Percentiles rank a stretch among this genome's conserved stretches.
phyloP scores from a whole-genome alignment of 2,888 invertebrate genomes.

The Pollenia griseotomentosa region DNA sequence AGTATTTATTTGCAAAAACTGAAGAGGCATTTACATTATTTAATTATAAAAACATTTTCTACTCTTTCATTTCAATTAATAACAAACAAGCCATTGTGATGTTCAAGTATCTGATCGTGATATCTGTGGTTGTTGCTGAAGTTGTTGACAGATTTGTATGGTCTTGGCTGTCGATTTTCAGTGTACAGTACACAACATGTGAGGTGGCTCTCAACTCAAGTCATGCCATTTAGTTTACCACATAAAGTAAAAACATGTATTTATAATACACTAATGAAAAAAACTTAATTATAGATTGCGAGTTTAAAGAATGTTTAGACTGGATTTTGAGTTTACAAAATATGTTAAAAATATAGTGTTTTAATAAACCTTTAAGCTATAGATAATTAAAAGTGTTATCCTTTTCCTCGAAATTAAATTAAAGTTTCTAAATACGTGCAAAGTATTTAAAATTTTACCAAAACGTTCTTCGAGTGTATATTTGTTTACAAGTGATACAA shows the following conservation, averaged over 20 bases:
- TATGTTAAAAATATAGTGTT: too few species aligned
- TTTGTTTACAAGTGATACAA: conserved; percentile 18
- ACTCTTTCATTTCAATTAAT: conserved; percentile 32
- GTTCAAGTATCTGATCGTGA: conserved; percentile 9
- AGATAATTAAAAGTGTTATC: too few species aligned
- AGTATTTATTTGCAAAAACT: conserved; percentile 9
- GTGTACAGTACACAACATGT: background rate
- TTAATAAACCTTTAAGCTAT: too few species aligned
- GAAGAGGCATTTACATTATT: conserved; percentile 38
- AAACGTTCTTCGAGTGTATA: conserved; percentile 6
- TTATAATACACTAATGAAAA: background rate
- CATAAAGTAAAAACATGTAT: background rate
- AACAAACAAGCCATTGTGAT: conserved; percentile 7
- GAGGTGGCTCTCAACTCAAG: conserved; percentile 11
- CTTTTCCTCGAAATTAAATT: too few species aligned
- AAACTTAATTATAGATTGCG: too few species aligned
- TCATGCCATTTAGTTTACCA: conserved; percentile 19
- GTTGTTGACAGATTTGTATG: conserved; percentile 33
- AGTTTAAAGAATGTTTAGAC: too few species aligned
- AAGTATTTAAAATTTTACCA: background rate
- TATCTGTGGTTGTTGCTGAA: conserved; percentile 17
- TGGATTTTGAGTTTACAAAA: too few species aligned
- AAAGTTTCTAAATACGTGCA: too few species aligned
- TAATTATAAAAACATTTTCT: conserved; percentile 29
- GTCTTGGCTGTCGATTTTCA: conserved; percentile 8